phyloP scores from a whole-genome alignment of 2,113 vertebrate species.

The Ornithorhynchus anatinus region DNA sequence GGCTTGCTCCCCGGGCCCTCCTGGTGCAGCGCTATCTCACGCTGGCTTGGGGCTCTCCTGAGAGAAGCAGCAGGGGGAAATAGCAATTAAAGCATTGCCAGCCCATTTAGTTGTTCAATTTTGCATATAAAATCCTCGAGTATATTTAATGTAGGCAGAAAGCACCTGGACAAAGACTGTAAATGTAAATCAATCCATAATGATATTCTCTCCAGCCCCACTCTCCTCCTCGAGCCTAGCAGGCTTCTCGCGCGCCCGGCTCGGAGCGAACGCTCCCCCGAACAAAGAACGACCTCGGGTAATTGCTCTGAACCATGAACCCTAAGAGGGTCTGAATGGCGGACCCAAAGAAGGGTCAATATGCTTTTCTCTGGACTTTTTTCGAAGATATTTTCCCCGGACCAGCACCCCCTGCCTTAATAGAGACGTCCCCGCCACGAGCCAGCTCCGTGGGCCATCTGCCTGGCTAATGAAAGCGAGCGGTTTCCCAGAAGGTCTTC shows the following conservation, averaged over 20 bases:
- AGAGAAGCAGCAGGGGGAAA: conserved; percentile 38
- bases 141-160: neutral
- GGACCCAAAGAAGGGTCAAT: too few species aligned
- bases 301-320: too few species aligned
- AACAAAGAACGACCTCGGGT: too few species aligned
- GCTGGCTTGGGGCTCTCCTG: neutral
- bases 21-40: neutral
- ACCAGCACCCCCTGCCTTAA: too few species aligned
- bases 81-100: conserved; percentile 51
- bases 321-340: fast-evolving
- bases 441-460: neutral
- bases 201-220: neutral
- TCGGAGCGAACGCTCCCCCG: too few species aligned
- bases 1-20: neutral
- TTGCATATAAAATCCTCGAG: conserved; percentile 37
- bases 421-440: too few species aligned
- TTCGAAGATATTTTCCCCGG: too few species aligned
- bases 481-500: too few species aligned
- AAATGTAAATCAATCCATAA: conserved; percentile 18
- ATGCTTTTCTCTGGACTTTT: too few species aligned
- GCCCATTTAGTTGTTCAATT: conserved; percentile 54
- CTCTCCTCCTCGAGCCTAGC: too few species aligned
- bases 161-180: conserved; percentile 41
- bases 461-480: too few species aligned
- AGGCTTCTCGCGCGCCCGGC: too few species aligned